A percentile compares a stretch with the other conserved stretches of the same genome.
Conservation (phyloP, 2,888 invertebrate species). For the Eucriotettix oculatus region DNA sequence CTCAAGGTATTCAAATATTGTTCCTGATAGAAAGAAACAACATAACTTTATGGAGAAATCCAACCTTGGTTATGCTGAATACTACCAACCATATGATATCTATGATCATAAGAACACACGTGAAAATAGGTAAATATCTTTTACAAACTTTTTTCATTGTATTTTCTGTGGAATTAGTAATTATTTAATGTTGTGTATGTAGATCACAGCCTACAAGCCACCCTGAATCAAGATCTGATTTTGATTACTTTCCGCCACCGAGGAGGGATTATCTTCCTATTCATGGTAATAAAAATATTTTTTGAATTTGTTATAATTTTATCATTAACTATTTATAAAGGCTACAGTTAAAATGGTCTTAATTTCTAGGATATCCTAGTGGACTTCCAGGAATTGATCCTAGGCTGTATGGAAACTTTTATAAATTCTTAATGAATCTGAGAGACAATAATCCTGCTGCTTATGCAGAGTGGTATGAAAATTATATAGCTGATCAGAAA, state of each 20-base stretch:
- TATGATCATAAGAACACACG: no score
- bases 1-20: no score
- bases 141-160: no score
- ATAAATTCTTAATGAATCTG: conserved; percentile 60
- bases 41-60: no score
- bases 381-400: conserved; percentile 25
- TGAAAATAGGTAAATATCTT: no score
- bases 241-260: conserved; percentile 6
- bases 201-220: conserved; percentile 19
- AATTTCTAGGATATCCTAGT: conserved; percentile 22
- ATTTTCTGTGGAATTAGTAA: no score
- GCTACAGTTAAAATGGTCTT: neutral
- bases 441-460: conserved; percentile 60
- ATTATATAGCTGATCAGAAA: conserved; percentile 19
- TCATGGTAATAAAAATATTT: conserved; percentile 2
- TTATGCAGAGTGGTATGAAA: conserved; percentile 54
- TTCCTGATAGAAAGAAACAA: no score
- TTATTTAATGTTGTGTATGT: neutral
- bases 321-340: neutral
- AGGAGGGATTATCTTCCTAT: conserved; percentile 5
- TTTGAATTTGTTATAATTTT: neutral
- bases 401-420: conserved; percentile 37
- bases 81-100: no score
- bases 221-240: conserved; percentile 17
- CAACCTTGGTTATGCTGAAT: no score